Evolutionary conservation across 1,140 invertebrate species (phyloP), one percentile per base, ranked within the genome.

Genomic region (Rhagoletis pomonella): DNA sequence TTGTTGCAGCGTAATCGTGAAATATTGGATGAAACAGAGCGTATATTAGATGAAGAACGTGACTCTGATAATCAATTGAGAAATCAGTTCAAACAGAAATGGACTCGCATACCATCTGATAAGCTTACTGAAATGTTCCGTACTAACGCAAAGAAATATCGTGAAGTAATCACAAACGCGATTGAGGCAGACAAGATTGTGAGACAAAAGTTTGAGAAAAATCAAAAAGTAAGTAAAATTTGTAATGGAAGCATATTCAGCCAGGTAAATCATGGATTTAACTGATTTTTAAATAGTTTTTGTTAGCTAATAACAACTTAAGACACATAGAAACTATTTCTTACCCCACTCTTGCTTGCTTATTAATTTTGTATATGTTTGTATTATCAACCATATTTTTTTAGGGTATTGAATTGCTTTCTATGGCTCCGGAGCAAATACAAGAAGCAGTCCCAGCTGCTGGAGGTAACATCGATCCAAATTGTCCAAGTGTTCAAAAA

Each of bases 21-120:
- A 93, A 99, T 99, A 89, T 94, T 99, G 0, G 96, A 98, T 92
- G 99, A 99, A 96, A 95, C 97, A 67, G 96, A 98, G 88, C 95
- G 97, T 89, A 95, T 99, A 95, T 93, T 99, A 73, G 96, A 96
- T 90, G 98, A 99, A 93, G 99, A 99, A 94, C 96, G 97, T 89
- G 95, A 96, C 87, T 97, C 98, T 1, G 99, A 99, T 93, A 95
- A 96, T 90, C 96, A 98, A 90, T 94, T 99, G 77, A 94, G 97
- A 89, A 93, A 94, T 77, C 98, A 99, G 94, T 99, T 99, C 92
- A 98, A 97, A 91, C 96, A 96, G 90, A 94, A 96, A 88, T 99
- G 99, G 99, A 96, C 95, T 0, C 95, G 99, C 90, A 98, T 97
- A 55, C 94, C 97, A 0, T 99, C 98, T 2, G 95, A 95, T 19